Base-by-base conservation (phyloP, 2,888 invertebrate genomes). In the Drosophila yooni region DNA sequence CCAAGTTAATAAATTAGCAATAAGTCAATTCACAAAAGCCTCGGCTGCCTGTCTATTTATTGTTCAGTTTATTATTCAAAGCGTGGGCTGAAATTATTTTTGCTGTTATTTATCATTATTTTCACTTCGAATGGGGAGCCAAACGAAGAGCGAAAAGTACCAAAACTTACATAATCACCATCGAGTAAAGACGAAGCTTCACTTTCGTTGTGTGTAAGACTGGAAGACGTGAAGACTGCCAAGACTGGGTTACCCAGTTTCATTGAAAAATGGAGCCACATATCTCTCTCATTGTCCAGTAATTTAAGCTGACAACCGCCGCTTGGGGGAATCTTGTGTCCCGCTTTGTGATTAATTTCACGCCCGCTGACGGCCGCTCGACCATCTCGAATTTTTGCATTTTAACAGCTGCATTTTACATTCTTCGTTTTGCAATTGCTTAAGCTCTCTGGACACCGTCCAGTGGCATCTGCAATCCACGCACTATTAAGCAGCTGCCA, bases 211-310 rank as follows among this genome's bases (percentile, higher is more conserved):
- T 43, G 66, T 48, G 52, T 36, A 36, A 46, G 36, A 48, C 43
- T 52, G 66, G 34, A 33, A 64, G 38, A 38, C 10, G 27, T 6
- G 25, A 67, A 56, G 56, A 51, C 18, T 33, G 31, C 13, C 10
- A 36, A 64, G 82, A 88, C 88, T 89, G 83, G 88, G 90, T 89
- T 84, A 89, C 85, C 90, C 88, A 88, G 74, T 76, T 90, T 74
- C 78, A 78, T 60, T 78, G 70, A 80, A 72, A 88, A 73, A 70
- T 76, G 71, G 84, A 61, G 73, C 76, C 74, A 82, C 90, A 86
- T 78, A 80, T 72, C 34, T 69, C 67, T 59, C 56, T 59, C 59
- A 56, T 50, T 48, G 66, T 78, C 67, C 73, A 72, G 87, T 89
- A 87, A 89, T 83, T 83, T 61, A 67, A 85, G 70, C 85, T 82